phyloP scores from a whole-genome alignment of 30 jellyfish, hydroid and myxozoan species.

The Chrysaora quinquecirrha region DNA sequence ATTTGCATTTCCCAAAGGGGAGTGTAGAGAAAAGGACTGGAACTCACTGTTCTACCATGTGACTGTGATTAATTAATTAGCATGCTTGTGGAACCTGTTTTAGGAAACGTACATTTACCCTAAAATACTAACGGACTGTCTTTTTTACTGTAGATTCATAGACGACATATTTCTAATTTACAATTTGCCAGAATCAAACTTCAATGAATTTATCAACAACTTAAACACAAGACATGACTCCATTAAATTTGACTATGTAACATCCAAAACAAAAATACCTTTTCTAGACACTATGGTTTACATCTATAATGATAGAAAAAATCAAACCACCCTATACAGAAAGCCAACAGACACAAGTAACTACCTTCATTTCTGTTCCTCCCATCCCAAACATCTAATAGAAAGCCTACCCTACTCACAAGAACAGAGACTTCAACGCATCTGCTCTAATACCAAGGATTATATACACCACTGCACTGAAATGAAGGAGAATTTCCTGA shows the following conservation, averaged over 20 bases:
- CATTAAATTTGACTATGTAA: neutral
- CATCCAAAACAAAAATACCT: neutral
- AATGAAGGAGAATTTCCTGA: neutral
- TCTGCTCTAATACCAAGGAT: neutral
- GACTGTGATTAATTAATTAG: no score
- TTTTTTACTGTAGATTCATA: constrained; percentile 1
- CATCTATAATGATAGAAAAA: constrained; percentile 6
- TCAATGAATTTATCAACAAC: neutral
- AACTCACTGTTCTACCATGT: no score
- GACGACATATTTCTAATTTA: constrained; percentile 25
- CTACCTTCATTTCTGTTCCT: constrained; percentile 9
- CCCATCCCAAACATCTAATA: constrained; percentile 12
- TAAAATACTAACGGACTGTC: neutral
- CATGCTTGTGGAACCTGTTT: no score
- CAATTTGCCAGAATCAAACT: neutral
- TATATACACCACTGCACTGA: neutral
- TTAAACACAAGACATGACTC: constrained; percentile 4
- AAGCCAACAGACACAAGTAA: constrained; percentile 33
- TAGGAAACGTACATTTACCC: constrained; percentile 16
- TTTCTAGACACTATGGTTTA: constrained; percentile 8
- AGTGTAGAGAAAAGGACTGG: no score
- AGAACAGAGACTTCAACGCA: constrained; percentile 1
- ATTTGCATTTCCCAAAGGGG: no score
- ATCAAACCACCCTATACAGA: neutral
- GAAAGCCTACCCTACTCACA: neutral